Evolutionary conservation across 2,888 invertebrate species (phyloP).

Genomic region (Diaprepes abbreviatus): DNA sequence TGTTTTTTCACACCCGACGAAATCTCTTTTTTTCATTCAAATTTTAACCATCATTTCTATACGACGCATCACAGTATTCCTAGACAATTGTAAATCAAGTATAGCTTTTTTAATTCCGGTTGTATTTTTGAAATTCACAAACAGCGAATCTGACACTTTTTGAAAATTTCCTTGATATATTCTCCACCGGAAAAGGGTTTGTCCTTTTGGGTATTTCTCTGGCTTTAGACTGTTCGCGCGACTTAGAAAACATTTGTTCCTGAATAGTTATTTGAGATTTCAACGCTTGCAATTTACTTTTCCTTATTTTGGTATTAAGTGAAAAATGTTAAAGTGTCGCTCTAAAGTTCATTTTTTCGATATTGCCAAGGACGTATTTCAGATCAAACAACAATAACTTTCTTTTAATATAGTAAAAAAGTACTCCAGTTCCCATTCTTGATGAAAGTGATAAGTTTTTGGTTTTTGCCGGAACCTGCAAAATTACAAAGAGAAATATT

Average conservation of each 20-base stretch:
- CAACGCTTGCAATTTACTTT: constrained; percentile 43
- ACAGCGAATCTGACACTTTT: constrained; percentile 45
- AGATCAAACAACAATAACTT: too few species aligned
- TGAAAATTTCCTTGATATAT: constrained; percentile 49
- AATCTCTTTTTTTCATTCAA: constrained; percentile 24
- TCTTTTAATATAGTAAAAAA: too few species aligned
- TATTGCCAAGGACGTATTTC: too few species aligned
- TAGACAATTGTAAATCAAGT: constrained; percentile 35
- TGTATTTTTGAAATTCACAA: constrained; percentile 48
- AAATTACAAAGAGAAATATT: too few species aligned
- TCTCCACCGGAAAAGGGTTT: constrained; percentile 50
- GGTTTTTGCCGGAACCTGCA: too few species aligned
- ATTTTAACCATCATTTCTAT: constrained; percentile 34
- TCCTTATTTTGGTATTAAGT: constrained; percentile 42
- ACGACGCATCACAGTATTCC: constrained; percentile 37
- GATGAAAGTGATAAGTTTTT: too few species aligned
- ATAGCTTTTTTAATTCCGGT: constrained; percentile 40
- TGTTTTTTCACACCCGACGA: neutral
- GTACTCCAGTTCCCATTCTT: too few species aligned
- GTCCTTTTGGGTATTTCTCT: constrained; percentile 48
- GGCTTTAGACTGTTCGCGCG: constrained; percentile 23
- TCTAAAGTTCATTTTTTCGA: too few species aligned
- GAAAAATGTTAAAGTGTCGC: constrained; percentile 14
- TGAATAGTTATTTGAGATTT: constrained; percentile 40
- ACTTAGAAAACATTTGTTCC: constrained; percentile 34